Evolutionary conservation across 2,797 vertebrate species (phyloP), one percentile per base, ranked within the genome.

Genomic region (Oreochromis grahami): DNA sequence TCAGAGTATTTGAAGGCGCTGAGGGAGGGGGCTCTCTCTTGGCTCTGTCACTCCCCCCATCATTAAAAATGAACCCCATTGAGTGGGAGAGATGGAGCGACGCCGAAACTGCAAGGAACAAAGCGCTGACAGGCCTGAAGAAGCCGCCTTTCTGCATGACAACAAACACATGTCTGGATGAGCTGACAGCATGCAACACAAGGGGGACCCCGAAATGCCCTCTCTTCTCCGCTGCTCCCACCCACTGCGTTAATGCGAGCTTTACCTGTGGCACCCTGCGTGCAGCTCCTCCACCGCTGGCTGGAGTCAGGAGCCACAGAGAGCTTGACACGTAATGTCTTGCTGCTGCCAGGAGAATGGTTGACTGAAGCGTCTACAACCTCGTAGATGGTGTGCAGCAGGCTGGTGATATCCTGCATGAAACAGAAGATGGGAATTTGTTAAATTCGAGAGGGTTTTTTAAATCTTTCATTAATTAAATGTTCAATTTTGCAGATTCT

Each of bases 331-430:
- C 98, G 93, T 82, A 99, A 93, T 0, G 98, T 99, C 96, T 99
- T 99, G 95, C 98, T 99, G 91, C 97, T 98, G 79, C 97, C 96
- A 3, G 98, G 98, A 17, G 98, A 98, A 92, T 99, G 98, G 96
- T 99, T 99, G 89, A 99, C 98, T 0, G 99, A 99, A 48, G 98
- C 96, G 7, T 99, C 98, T 6, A 99, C 98, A 58, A 99, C 99
- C 92, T 99, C 99, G 12, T 99, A 99, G 95, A 99, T 99, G 84
- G 99, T 99, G 86, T 99, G 98, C 82, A 99, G 97, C 92, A 99
- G 95, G 95, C 98, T 99, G 91, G 98, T 99, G 92, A 99, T 99
- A 86, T 99, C 99, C 98, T 99, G 87, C 41, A 55, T 78, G 34
- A 58, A 15, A 65, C 19, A 81, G 8, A 11, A 41, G 65, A 29